Evolutionary conservation across 2,888 invertebrate genomes (phyloP), one percentile per base, ranked within the genome.

Genomic region (Watsonalla binaria): DNA sequence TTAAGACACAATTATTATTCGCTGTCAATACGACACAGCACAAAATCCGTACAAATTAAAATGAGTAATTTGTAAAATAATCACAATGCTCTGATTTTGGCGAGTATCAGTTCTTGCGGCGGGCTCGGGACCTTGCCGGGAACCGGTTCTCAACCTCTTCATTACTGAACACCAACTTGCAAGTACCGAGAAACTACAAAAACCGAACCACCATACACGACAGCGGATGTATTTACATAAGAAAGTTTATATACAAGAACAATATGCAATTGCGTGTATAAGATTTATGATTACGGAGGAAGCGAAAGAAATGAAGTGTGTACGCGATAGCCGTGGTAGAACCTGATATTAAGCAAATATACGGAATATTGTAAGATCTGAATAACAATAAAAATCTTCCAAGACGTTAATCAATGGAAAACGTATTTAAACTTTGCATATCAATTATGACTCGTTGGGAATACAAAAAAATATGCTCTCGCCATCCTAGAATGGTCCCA

Each of bases 141-240:
- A 76, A 84, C 84, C 84, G 82, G 84, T 83, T 84, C 68, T 55
- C 59, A 58, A 73, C 67, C 73, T 81, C 80, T 83, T 82, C 77
- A 82, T 84, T 80, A 82, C 73, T 54, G 57, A 58, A 54, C 37
- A 37, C 37, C 58, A 57, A 62, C 65, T 57, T 61, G 61, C 61
- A 64, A 57, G 60, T 64, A 63, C 57, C 50, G 59, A 63, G 64
- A 64, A 65, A 70, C 63, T 60, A 57, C 55, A 62, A 52, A 51
- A 54, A 45, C 53, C 24, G 24, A 24, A 24, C 24, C 24, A 24
- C 24, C 24, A 24, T 24, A 24, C 24, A 24, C 24, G 24, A 24
- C 24, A 24, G 24, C 24, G 24, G 24, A 24, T 34, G 13, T 34
- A 48, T 48, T 48, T 48, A 48, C 47, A 48, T 35, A 35, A 48